Evolutionary conservation across 2,888 invertebrate species (phyloP), one percentile per base, ranked within the genome.

Genomic region (Pterostichus niger): DNA sequence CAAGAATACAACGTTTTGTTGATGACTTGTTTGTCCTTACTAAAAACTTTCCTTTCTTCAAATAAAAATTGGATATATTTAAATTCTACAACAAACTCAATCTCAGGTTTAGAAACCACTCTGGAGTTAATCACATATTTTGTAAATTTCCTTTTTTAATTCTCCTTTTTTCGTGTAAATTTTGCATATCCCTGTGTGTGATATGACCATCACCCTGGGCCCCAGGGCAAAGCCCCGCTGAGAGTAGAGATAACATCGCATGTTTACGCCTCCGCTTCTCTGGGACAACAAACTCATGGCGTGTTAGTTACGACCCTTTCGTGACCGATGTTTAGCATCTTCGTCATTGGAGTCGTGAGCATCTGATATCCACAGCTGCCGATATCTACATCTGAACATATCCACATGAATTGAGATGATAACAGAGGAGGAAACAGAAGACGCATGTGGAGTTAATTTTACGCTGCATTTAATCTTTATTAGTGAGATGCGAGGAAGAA

Each of bases 321-420:
- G 73, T 73, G 73, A 73, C 73, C 73, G 73, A 73, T 73, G 73
- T 44, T 73, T 73, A 73, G 73, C 73, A 73, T 73, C 73, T 31
- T 6, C 11, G 52, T 11, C 10, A 9, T 9, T 40, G 40, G 46
- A 44, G 6, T 44, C 46, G 9, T 24, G 11, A 11, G 6, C 40
- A 13, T 7, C 35, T 24, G 17, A 35, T 46, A 44, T 15, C 35
- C 11, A 73, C 17, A 13, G 15, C 15, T 46, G 0, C 44, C 73
- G 44, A 35, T 73, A 73, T 44, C 35, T 24, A 73, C 9, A 40
- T 0, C 35, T 11, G 10, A 17, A 40, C 3, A 40, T 9, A 40
- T 40, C 6, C 40, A 6, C 0, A 40, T 2, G 7, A 6, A 40
- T 40, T 40, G 7, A 40, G 40, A 40, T 40, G 40, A 40, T 40